A percentile compares a stretch with the other conserved stretches of the same genome.
Evolutionary conservation across 2,888 invertebrate species (phyloP).

Genomic region (Amorpha juglandis): DNA sequence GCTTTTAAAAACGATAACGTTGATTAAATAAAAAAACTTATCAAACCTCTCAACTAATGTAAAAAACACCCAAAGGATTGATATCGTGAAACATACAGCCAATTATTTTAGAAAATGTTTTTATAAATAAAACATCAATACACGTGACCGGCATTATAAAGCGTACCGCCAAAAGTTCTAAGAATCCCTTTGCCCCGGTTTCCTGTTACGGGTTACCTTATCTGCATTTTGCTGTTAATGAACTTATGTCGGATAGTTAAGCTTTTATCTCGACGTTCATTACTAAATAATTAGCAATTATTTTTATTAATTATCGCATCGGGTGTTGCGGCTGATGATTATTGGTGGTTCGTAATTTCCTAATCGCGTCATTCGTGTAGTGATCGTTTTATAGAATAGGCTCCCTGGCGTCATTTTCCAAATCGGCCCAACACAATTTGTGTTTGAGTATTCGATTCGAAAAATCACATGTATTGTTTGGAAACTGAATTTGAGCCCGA

Average conservation of each 20-base stretch:
- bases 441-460: no score
- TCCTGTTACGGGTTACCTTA: conserved; percentile 27
- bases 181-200: conserved; percentile 27
- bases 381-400: no score
- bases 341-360: not conserved
- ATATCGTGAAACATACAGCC: conserved; percentile 10
- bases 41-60: not conserved
- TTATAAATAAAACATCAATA: not conserved
- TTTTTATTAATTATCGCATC: conserved; percentile 5
- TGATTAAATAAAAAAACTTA: not conserved
- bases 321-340: not conserved
- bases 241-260: conserved; percentile 23
- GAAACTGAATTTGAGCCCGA: no score
- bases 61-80: not conserved
- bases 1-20: not conserved
- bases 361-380: no score
- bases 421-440: no score
- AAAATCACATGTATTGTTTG: no score
- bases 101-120: conserved; percentile 1
- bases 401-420: no score
- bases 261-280: conserved; percentile 21
- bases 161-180: conserved; percentile 26
- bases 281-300: conserved; percentile 14
- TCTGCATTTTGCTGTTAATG: conserved; percentile 27
- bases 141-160: not conserved